Evolutionary conservation across 2,888 invertebrate genomes (phyloP), one percentile per base, ranked within the genome.

Genomic region (Dilophus febrilis): DNA sequence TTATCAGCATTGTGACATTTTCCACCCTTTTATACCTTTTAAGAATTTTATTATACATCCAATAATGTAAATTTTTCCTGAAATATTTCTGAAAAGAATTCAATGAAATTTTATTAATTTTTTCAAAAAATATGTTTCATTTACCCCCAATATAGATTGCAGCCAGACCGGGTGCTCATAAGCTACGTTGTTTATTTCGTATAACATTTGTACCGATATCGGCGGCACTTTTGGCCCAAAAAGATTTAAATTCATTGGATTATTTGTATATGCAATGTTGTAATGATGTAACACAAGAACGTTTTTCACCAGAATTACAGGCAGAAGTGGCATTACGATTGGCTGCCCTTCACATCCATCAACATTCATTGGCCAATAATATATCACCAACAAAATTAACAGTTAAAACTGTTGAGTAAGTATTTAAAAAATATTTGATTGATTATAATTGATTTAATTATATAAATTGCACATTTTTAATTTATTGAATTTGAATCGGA

Each of bases 251-350:
- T 16, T 83, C 88, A 1, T 72, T 92, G 51, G 90, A 92, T 62
- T 91, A 90, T 61, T 70, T 90, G 28, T 90, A 83, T 64, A 71
- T 77, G 58, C 90, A 90, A 65, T 88, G 90, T 61, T 88, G 90
- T 58, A 91, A 90, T 57, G 92, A 92, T 62, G 88, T 92, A 12
- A 82, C 87, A 1, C 84, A 88, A 54, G 91, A 91, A 54, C 61
- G 90, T 44, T 90, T 88, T 58, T 80, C 88, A 1, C 86, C 87
- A 0, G 91, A 92, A 55, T 68, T 92, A 48, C 79, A 82, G 54
- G 84, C 87, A 32, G 91, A 92, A 50, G 79, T 83, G 16, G 87
- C 88, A 17, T 58, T 92, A 44, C 70, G 88, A 37, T 64, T 92
- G 50, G 87, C 90, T 0, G 88, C 91, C 0, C 64, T 92, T 40